phyloP scores from a whole-genome alignment of 2,113 vertebrate genomes.

The Oncorhynchus masou region DNA sequence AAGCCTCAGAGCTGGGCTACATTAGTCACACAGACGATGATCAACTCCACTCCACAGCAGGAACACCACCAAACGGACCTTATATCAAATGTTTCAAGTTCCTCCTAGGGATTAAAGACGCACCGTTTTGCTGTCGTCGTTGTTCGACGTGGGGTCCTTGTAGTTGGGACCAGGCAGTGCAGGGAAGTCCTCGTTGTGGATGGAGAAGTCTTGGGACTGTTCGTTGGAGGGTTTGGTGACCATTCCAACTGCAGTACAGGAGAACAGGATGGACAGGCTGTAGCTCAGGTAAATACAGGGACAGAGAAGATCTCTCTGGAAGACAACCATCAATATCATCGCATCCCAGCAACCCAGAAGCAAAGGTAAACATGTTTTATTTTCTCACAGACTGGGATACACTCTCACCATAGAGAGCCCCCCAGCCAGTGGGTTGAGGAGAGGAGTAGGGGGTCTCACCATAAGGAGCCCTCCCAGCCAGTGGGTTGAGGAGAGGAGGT shows the following conservation, averaged over 20 bases:
- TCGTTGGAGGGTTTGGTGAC: constrained; percentile 98
- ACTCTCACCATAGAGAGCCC: constrained; percentile 84
- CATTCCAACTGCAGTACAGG: constrained; percentile 91
- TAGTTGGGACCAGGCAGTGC: constrained; percentile 98
- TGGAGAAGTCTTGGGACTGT: constrained; percentile 99
- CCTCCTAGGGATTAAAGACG: constrained; percentile 34
- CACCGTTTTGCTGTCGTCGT: constrained; percentile 91
- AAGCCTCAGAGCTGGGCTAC: too few relatives aligned
- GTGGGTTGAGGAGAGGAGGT: too few relatives aligned
- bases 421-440: too few relatives aligned
- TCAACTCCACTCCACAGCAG: too few relatives aligned
- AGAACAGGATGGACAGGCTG: too few relatives aligned
- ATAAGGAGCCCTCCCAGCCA: too few relatives aligned
- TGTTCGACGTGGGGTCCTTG: constrained; percentile 89
- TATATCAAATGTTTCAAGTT: too few relatives aligned
- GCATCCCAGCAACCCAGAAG: neutral
- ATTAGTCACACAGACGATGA: too few relatives aligned
- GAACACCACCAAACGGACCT: constrained; percentile 14
- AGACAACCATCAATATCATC: too few relatives aligned
- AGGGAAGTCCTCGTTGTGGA: constrained; percentile 99
- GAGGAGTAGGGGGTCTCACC: too few relatives aligned
- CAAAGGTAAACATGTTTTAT: neutral
- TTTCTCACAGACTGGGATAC: neutral
- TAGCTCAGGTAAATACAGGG: too few relatives aligned
- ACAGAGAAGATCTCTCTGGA: too few relatives aligned